These are phyloP conservation scores for Arvicanthis niloticus DNA, from an alignment of 2,113 vertebrate species.

Conservation along the genomic window DNA sequence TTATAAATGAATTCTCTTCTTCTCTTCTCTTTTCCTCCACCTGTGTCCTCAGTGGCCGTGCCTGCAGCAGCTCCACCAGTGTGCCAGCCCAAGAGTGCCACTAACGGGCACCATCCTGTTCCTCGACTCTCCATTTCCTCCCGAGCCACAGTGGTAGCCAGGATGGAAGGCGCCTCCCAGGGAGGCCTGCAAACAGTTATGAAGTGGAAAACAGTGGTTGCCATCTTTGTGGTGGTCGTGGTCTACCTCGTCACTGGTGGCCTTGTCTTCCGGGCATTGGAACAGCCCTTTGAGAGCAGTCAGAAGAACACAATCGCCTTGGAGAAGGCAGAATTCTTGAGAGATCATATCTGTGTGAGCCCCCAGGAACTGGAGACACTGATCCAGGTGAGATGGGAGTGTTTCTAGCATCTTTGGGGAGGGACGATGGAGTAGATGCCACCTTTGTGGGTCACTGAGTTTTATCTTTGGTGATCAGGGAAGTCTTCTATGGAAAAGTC, in stretches of 20 bases:
- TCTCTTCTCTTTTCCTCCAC: slow-evolving; percentile 54
- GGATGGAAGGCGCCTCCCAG: slow-evolving; percentile 92
- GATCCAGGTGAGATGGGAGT: slow-evolving; percentile 91
- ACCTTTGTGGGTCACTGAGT: neutral
- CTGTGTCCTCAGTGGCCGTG: slow-evolving; percentile 91
- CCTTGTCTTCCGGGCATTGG: slow-evolving; percentile 93
- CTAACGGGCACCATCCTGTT: slow-evolving; percentile 88
- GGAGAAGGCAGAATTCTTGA: slow-evolving; percentile 95
- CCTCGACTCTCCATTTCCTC: slow-evolving; percentile 93
- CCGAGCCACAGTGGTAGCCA: slow-evolving; percentile 92
- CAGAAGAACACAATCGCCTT: slow-evolving; percentile 94
- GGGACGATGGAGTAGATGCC: rapidly evolving
- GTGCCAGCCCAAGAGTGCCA: slow-evolving; percentile 88
- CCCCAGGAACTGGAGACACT: slow-evolving; percentile 93
- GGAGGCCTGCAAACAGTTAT: slow-evolving; percentile 94
- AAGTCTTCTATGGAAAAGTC: neutral
- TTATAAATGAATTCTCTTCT: slow-evolving; percentile 54
- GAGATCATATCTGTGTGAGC: slow-evolving; percentile 92
- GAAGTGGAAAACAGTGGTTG: slow-evolving; percentile 98
- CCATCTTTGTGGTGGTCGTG: slow-evolving; percentile 96
- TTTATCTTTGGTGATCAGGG: neutral
- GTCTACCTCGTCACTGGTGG: slow-evolving; percentile 95
- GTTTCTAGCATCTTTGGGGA: rapidly evolving
- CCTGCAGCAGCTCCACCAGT: slow-evolving; percentile 92
- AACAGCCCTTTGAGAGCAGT: slow-evolving; percentile 95